Conservation (phyloP, 2,888 invertebrate genomes). For the Plemyria rubiginata region DNA sequence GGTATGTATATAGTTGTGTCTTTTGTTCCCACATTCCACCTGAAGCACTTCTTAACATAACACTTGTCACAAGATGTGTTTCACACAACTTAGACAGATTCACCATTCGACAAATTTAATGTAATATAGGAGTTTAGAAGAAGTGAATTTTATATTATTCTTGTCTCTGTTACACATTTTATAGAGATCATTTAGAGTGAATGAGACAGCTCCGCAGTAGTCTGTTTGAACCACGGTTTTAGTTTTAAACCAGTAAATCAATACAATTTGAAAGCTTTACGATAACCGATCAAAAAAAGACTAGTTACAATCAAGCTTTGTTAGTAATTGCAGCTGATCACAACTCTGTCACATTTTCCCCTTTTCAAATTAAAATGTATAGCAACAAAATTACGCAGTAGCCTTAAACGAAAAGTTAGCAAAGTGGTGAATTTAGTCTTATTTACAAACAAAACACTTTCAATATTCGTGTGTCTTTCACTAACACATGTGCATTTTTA, state of each 20-base stretch:
- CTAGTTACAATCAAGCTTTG: neutral
- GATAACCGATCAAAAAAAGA: neutral
- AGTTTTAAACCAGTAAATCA: neutral
- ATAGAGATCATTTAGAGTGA: conserved; percentile 10
- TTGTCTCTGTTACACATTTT: conserved; percentile 12
- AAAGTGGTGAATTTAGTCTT: conserved; percentile 21
- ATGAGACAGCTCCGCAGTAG: conserved; percentile 1
- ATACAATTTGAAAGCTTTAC: neutral
- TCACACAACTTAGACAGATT: conserved; percentile 49
- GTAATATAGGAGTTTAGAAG: neutral
- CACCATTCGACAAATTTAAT: conserved; percentile 8
- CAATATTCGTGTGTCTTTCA: conserved; percentile 52
- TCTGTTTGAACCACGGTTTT: neutral
- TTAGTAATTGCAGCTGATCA: neutral
- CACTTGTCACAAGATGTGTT: conserved; percentile 68
- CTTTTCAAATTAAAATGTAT: no score
- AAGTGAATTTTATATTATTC: neutral
- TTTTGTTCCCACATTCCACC: conserved; percentile 42
- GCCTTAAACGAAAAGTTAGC: neutral
- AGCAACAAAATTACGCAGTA: no score
- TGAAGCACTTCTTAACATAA: conserved; percentile 63
- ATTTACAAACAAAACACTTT: conserved; percentile 23
- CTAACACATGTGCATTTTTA: conserved; percentile 79
- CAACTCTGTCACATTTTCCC: neutral
- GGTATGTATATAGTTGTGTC: conserved; percentile 83